A percentile compares a stretch with the other conserved stretches of the same genome.
These are phyloP conservation scores for Struthidea cinerea DNA, from an alignment of 2,113 vertebrate genomes.

Conservation along the genomic window DNA sequence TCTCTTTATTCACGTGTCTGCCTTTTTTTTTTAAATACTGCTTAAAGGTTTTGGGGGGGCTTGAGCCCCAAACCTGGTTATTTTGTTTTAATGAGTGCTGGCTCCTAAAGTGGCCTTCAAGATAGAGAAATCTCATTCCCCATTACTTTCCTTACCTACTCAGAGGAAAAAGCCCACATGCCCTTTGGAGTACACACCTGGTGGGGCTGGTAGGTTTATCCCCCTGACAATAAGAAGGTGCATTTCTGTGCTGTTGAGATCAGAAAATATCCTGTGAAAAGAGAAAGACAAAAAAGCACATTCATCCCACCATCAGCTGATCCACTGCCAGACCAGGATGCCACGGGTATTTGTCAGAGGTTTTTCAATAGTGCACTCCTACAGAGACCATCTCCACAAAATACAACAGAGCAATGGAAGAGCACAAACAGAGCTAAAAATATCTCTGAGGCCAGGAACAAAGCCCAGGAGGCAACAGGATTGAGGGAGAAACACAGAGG, in stretches of 20 bases:
- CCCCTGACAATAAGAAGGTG: conserved; percentile 87
- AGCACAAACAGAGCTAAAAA: not conserved
- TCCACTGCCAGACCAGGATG: not conserved
- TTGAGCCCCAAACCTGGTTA: not conserved
- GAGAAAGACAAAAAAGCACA: not conserved
- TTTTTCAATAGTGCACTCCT: not conserved
- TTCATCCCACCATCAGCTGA: not conserved
- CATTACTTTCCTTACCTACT: not conserved
- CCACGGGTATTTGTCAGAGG: not conserved
- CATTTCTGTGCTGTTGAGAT: conserved; percentile 96
- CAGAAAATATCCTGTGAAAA: conserved; percentile 87
- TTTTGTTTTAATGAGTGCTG: not conserved
- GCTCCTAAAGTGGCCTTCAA: not conserved
- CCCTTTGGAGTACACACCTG: conserved; percentile 71
- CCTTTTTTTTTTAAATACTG: not conserved
- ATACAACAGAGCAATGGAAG: not conserved
- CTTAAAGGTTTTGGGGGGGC: accelerated
- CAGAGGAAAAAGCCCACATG: not conserved
- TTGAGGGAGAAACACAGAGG: not conserved
- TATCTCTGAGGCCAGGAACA: not conserved
- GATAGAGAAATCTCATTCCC: not conserved
- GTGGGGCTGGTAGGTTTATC: conserved; percentile 92
- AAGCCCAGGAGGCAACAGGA: not conserved
- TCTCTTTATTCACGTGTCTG: not conserved
- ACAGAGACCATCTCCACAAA: not conserved